phyloP scores from a whole-genome alignment of 2,113 vertebrate genomes.

The Anser brachyrhynchus region DNA sequence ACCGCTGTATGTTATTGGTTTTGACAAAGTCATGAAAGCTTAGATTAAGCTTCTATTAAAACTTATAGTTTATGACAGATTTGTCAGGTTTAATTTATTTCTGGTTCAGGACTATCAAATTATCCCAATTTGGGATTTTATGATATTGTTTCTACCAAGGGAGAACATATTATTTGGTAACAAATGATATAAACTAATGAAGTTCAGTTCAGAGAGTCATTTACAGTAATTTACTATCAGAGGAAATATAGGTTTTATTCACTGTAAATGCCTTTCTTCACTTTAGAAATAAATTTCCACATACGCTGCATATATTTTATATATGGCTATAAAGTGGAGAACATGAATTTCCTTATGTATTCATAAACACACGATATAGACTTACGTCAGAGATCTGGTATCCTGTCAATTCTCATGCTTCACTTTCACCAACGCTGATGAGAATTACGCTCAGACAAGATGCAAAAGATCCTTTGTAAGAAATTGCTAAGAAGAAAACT shows the following conservation, averaged over 20 bases:
- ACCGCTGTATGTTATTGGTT: constrained; percentile 70
- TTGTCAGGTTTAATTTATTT: constrained; percentile 80
- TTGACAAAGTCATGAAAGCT: constrained; percentile 79
- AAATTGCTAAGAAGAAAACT: neutral
- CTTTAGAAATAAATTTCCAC: neutral
- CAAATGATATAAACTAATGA: constrained; percentile 15
- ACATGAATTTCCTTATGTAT: neutral
- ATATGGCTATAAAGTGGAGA: neutral
- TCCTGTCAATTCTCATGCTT: neutral
- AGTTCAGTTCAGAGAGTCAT: neutral
- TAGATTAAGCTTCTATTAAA: constrained; percentile 75
- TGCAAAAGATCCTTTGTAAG: neutral
- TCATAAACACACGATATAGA: accelerated
- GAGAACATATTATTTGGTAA: constrained; percentile 52
- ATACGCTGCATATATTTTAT: neutral
- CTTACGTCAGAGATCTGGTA: neutral
- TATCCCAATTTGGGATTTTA: constrained; percentile 69
- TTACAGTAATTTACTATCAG: neutral
- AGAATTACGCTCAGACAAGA: neutral
- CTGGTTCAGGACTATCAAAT: constrained; percentile 70
- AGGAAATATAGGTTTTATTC: neutral
- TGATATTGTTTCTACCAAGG: constrained; percentile 36
- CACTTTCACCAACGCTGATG: neutral
- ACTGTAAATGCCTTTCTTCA: neutral
- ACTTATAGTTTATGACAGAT: constrained; percentile 76